Evolutionary conservation across 1,140 invertebrate species (phyloP), one percentile per base, ranked within the genome.

Genomic region (Oncopeltus fasciatus): DNA sequence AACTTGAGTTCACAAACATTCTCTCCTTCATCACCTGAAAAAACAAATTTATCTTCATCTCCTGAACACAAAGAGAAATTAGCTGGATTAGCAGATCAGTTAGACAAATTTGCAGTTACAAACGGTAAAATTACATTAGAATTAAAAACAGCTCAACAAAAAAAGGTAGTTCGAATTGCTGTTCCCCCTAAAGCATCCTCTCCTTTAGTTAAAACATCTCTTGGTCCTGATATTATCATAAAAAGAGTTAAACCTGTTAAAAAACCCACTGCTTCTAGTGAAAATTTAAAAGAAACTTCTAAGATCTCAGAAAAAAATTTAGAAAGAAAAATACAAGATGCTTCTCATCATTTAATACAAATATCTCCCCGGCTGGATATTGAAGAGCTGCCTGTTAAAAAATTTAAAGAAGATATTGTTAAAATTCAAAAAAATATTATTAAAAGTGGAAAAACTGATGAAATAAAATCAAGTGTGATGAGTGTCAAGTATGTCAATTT

Each of bases 381-480:
- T 24, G 49, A 53, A 53, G 26, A 24, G 26, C 21, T 53, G 2
- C 2, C 49, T 24, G 9, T 24, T 14, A 18, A 18, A 26, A 53
- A 53, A 24, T 53, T 26, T 3, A 53, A 53, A 53, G 24, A 21
- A 9, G 24, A 53, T 4, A 24, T 53, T 11, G 20, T 53, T 24
- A 21, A 53, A 53, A 53, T 53, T 18, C 49, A 53, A 24, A 53
- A 53, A 53, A 24, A 21, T 53, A 53, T 53, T 27, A 24, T 53
- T 2, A 20, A 24, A 8, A 18, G 24, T 53, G 20, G 24, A 3
- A 53, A 24, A 24, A 53, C 5, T 24, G 49, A 21, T 53, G 24
- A 53, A 53, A 53, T 1, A 38, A 38, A 38, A 38, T 38, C n/a
- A n/a, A n/a, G n/a, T n/a, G n/a, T n/a, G n/a, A n/a, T n/a, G n/a